Evolutionary conservation across 2,113 vertebrate species (phyloP).

Genomic region (Chrysochloris asiatica): DNA sequence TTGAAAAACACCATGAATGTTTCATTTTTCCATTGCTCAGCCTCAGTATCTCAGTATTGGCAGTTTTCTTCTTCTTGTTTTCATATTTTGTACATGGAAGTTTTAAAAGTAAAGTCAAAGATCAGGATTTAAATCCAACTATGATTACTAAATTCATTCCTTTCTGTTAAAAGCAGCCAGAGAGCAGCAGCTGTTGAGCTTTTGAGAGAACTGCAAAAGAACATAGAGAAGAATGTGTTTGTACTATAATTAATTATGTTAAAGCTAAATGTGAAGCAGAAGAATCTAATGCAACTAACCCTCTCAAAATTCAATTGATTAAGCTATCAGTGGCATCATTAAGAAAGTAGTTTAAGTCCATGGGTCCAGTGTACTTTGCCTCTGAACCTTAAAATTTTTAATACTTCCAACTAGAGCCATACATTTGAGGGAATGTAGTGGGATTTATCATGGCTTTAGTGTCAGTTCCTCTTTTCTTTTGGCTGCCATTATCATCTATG

Average conservation of each 20-base stretch:
- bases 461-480: constrained; percentile 10
- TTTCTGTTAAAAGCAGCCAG: constrained; percentile 42
- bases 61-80: constrained; percentile 16
- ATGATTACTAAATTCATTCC: constrained; percentile 43
- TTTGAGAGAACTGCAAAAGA: constrained; percentile 32
- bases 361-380: not conserved
- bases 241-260: constrained; percentile 27
- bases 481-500: not conserved
- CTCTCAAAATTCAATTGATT: constrained; percentile 31
- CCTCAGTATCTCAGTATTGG: not conserved
- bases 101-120: constrained; percentile 44
- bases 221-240: constrained; percentile 40
- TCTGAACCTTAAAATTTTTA: not conserved
- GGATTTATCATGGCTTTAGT: not conserved
- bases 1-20: not conserved
- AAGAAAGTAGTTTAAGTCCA: constrained; percentile 48
- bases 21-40: constrained; percentile 34
- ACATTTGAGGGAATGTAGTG: not conserved
- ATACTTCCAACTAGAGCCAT: not conserved
- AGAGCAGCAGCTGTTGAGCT: constrained; percentile 59
- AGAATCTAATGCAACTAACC: constrained; percentile 14
- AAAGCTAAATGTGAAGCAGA: constrained; percentile 43
- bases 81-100: constrained; percentile 28
- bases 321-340: constrained; percentile 18
- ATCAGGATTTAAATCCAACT: constrained; percentile 48